Conservation (phyloP, 2,888 invertebrate species). For the Thymelicus lineola region DNA sequence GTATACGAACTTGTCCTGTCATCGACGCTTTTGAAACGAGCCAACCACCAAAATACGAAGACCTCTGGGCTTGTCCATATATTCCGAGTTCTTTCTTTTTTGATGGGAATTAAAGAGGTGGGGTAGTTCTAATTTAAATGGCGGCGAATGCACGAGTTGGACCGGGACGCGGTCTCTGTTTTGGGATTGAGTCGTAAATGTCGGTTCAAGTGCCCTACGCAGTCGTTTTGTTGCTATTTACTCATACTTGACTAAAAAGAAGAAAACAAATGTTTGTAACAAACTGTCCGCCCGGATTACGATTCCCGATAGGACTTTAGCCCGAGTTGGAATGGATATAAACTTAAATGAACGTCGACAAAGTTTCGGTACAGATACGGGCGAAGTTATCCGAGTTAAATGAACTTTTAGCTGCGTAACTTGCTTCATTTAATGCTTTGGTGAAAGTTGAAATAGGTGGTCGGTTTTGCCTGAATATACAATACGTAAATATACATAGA, state of each 20-base stretch:
- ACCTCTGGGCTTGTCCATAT: constrained; percentile 52
- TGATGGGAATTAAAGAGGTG: constrained; percentile 43
- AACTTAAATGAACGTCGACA: constrained; percentile 64
- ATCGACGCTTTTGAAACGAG: constrained; percentile 67
- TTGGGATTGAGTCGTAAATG: constrained; percentile 84
- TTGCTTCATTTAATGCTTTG: constrained; percentile 31
- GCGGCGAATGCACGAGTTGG: constrained; percentile 67
- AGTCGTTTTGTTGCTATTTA: constrained; percentile 76
- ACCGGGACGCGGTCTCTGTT: constrained; percentile 69
- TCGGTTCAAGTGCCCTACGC: constrained; percentile 75
- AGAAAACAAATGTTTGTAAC: constrained; percentile 53
- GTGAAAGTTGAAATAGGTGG: constrained; percentile 24
- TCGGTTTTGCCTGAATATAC: constrained; percentile 7
- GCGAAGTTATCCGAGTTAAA: constrained; percentile 62
- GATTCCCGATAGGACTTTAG: constrained; percentile 56
- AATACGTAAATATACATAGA: constrained; percentile 2
- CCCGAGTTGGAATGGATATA: constrained; percentile 55
- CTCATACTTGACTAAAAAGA: constrained; percentile 60
- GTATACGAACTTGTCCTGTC: constrained; percentile 73
- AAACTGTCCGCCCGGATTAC: constrained; percentile 63
- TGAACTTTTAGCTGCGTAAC: constrained; percentile 38
- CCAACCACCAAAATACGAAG: constrained; percentile 58
- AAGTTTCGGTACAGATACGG: constrained; percentile 55
- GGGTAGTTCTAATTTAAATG: constrained; percentile 68
- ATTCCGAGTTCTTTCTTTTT: constrained; percentile 43